These are phyloP conservation scores for Anastrepha obliqua DNA, from an alignment of 1,140 invertebrate genomes.

Conservation along the genomic window DNA sequence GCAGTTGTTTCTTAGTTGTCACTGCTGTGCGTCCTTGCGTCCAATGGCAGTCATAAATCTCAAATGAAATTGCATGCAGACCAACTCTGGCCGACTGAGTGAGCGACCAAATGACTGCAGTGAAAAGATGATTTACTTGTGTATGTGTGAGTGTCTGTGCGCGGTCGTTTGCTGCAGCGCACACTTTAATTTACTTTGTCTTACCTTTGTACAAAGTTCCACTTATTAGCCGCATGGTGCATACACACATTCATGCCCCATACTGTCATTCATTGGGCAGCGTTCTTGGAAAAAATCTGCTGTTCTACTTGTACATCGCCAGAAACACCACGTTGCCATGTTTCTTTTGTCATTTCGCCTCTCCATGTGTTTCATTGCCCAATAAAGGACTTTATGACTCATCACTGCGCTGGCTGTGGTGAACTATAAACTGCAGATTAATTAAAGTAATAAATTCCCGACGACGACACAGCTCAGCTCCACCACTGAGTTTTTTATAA, in stretches of 20 bases:
- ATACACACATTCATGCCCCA: neutral
- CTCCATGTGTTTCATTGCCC: neutral
- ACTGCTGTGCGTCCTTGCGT: neutral
- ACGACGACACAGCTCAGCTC: neutral
- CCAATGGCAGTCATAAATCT: constrained; percentile 45
- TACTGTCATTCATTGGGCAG: neutral
- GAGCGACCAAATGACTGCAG: constrained; percentile 20
- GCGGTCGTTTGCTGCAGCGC: neutral
- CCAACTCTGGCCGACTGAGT: constrained; percentile 12
- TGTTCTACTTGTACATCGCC: constrained; percentile 4
- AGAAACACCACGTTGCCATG: neutral
- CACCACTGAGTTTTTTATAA: constrained; percentile 35
- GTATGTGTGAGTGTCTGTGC: neutral
- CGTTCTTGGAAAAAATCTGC: neutral
- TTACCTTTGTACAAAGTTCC: constrained; percentile 21
- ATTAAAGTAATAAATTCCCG: constrained; percentile 50
- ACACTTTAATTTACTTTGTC: constrained; percentile 33
- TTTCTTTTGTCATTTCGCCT: neutral
- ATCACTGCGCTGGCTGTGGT: constrained; percentile 32
- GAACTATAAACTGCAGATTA: constrained; percentile 50
- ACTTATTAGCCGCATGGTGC: constrained; percentile 32
- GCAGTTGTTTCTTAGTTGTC: neutral
- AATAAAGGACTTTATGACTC: constrained; percentile 52
- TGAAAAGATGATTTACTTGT: constrained; percentile 30
- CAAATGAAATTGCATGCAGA: constrained; percentile 15